Conservation (phyloP, 2,113 vertebrate species). For the Rhipidura dahli region DNA sequence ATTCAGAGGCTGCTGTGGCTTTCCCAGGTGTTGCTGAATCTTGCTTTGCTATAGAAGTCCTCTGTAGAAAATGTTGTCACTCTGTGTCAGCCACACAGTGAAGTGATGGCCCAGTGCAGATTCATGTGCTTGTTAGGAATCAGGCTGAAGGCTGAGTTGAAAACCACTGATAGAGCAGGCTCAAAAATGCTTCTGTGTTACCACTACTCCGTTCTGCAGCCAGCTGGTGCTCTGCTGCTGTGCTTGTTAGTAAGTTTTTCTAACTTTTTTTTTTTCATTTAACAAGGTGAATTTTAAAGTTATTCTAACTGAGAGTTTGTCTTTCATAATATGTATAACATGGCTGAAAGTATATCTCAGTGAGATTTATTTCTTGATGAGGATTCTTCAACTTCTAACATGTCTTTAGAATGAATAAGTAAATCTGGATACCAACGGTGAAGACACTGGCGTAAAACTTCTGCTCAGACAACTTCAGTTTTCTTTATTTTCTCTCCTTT, state of each 20-base stretch:
- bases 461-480: neutral
- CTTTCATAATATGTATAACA: neutral
- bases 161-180: neutral
- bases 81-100: neutral
- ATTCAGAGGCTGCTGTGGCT: neutral
- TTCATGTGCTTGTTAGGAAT: neutral
- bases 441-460: neutral
- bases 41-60: neutral
- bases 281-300: neutral
- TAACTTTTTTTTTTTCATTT: neutral
- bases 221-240: neutral
- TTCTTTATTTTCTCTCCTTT: neutral
- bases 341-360: neutral
- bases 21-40: neutral
- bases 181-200: neutral
- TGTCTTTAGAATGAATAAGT: neutral
- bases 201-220: neutral
- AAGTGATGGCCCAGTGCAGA: rapidly evolving
- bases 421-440: neutral
- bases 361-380: neutral
- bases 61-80: neutral
- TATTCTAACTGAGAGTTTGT: neutral
- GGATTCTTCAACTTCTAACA: neutral
- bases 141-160: neutral
- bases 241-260: neutral